Evolutionary conservation across 2,113 vertebrate genomes (phyloP), one percentile per base, ranked within the genome.

Genomic region (Suricata suricatta): DNA sequence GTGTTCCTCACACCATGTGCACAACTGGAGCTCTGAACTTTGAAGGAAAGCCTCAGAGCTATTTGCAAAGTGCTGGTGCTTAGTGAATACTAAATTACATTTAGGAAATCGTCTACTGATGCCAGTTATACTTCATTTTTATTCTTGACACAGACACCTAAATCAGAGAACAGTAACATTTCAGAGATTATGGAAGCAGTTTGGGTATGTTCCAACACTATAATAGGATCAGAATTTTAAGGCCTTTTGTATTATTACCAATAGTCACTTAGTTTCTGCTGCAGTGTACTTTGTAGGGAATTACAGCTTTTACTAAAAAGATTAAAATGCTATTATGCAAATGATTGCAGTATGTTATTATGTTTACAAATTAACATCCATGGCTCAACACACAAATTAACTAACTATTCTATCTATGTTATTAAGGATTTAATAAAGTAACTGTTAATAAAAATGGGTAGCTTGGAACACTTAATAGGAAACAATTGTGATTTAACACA

Each of bases 251-350:
- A 99, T 99, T 99, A 99, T 99, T 99, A 98, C 99, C 98, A 99
- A 99, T 99, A 99, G 98, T 99, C 98, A 98, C 98, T 99, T 99
- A 98, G 98, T 99, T 99, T 99, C 98, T 98, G 98, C 99, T 98
- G 99, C 99, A 99, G 98, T 98, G 96, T 99, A 98, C 98, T 99
- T 99, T 98, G 98, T 98, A 98, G 98, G 99, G 99, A 99, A 99
- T 99, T 99, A 99, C 98, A 99, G 99, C 99, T 99, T 99, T 99
- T 99, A 98, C 99, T 99, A 99, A 99, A 99, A 99, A 99, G 99
- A 99, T 99, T 99, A 99, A 99, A 99, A 99, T 99, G 99, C 99
- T 99, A 99, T 99, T 99, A 99, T 99, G 99, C 99, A 99, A 99
- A 99, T 99, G 98, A 99, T 99, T 99, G 99, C 99, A 98, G 99